Base-by-base conservation (phyloP, 2,797 vertebrate species). In the Melanotaenia maccullochi region DNA sequence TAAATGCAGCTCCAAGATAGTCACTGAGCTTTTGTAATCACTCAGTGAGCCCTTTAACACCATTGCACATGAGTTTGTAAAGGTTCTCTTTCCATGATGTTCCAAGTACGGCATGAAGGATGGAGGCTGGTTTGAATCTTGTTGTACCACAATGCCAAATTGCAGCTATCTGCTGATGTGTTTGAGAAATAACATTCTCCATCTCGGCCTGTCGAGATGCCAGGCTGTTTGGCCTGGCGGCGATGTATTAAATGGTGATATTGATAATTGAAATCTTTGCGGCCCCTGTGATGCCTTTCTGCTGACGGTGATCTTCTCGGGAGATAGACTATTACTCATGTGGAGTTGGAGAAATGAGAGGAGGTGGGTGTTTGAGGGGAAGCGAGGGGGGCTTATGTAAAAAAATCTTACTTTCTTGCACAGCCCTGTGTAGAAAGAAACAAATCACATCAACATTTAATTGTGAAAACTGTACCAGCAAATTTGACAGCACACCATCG, bases 211-310 rank as follows among this genome's bases (percentile, higher is more conserved):
- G 88, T 91, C 88, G 74, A 80, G 75, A 82, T 58, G 85, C 86
- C 88, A 87, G 91, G 56, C 87, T 91, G 81, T 85, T 85, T 84
- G 89, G 88, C 91, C 92, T 85, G 79, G 76, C 81, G 85, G 92
- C 86, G 28, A 85, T 87, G 85, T 92, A 91, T 92, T 94, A 93
- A 94, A 93, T 87, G 84, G 81, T 87, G 28, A 88, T 91, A 92
- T 92, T 94, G 91, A 93, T 94, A 94, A 94, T 92, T 94, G 91
- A 93, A 94, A 93, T 92, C 90, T 92, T 91, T 51, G 79, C 63
- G 33, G 83, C 75, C 81, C 78, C 71, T 16, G 80, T 72, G 5
- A 76, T 67, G 81, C 74, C 80, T 85, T 93, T 92, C 78, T 91
- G 93, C 93, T 94, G 94, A 94, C 87, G 78, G 67, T 73, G 91